Conservation (phyloP, 2,113 vertebrate genomes). For the Xiphorhynchus elegans region DNA sequence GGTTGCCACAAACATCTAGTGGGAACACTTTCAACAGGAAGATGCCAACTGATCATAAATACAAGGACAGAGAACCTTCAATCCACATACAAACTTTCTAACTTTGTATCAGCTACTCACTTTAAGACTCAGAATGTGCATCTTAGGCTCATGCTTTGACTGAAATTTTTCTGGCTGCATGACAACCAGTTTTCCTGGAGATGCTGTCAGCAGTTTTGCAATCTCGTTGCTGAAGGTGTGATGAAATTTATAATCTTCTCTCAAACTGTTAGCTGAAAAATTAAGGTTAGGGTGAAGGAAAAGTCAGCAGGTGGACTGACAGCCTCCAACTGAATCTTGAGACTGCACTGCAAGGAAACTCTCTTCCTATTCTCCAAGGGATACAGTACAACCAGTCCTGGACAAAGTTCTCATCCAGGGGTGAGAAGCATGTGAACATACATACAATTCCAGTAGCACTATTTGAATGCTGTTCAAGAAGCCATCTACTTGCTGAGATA, state of each 20-base stretch:
- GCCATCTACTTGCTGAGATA: not conserved
- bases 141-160: conserved; percentile 86
- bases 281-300: not conserved
- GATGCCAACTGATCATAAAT: not conserved
- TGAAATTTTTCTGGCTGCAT: conserved; percentile 93
- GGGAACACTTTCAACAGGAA: not conserved
- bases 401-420: not conserved
- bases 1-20: not conserved
- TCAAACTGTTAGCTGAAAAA: conserved; percentile 84
- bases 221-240: conserved; percentile 90
- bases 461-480: not conserved
- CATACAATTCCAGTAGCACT: not conserved
- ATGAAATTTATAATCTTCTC: conserved; percentile 93
- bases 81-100: not conserved
- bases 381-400: not conserved
- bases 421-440: not conserved
- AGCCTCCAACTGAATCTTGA: not conserved
- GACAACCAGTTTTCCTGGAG: conserved; percentile 82
- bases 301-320: not conserved
- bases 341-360: not conserved
- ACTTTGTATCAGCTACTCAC: conserved; percentile 65
- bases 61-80: not conserved
- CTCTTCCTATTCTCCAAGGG: not conserved
- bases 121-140: conserved; percentile 78
- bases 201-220: conserved; percentile 83